Evolutionary conservation across 2,113 vertebrate genomes (phyloP).

Genomic region (Raja brachyura): DNA sequence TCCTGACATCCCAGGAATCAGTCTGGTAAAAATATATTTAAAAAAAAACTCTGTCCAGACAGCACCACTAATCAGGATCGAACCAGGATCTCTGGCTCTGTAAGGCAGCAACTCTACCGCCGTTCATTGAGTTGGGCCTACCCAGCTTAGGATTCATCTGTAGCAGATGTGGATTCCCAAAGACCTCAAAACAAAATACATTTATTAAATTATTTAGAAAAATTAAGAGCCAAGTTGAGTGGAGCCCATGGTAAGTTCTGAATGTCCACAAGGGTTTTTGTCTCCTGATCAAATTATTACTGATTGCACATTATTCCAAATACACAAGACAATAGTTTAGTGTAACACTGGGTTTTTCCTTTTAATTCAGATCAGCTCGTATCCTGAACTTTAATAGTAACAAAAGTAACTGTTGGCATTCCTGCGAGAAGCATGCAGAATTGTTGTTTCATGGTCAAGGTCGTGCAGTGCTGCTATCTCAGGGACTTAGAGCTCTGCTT

Average conservation of each 20-base stretch:
- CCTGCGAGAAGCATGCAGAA: not conserved
- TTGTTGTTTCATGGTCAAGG: constrained; percentile 6
- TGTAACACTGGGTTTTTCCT: not conserved
- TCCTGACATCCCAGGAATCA: no score
- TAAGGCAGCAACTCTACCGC: no score
- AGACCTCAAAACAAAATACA: not conserved
- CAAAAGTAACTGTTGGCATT: constrained; percentile 20
- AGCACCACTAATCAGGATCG: no score
- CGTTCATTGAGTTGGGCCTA: not conserved
- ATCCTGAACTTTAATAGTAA: not conserved
- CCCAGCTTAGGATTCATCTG: not conserved
- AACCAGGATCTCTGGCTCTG: no score
- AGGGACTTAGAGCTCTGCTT: not conserved
- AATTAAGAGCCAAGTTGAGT: not conserved
- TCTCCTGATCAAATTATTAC: not conserved
- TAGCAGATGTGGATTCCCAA: not conserved
- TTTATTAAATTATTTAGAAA: not conserved
- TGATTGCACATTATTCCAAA: not conserved
- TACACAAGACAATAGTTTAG: not conserved
- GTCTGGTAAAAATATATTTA: no score
- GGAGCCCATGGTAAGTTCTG: not conserved
- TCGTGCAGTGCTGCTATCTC: not conserved
- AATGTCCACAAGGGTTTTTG: not conserved
- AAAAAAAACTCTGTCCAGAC: no score
- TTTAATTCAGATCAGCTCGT: not conserved